A percentile compares a stretch with the other conserved stretches of the same genome.
Evolutionary conservation across 2,888 invertebrate genomes (phyloP).

Genomic region (Leptinotarsa tumamoca): DNA sequence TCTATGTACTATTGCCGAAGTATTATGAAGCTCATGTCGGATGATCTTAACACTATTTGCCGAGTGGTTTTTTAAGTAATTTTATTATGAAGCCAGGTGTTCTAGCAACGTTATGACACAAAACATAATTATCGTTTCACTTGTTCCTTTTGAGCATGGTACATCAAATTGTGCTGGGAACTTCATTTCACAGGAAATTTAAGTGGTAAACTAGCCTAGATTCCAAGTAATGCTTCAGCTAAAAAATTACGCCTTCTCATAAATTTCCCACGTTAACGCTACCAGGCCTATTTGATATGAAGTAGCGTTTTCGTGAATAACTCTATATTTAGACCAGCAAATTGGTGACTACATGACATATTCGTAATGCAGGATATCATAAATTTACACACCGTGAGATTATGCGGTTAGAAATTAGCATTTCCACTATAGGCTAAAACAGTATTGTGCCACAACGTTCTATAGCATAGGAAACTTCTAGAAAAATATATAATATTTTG

Average conservation of each 20-base stretch:
- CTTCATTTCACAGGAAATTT: not conserved
- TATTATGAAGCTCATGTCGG: too few relatives aligned
- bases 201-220: not conserved
- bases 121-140: too few relatives aligned
- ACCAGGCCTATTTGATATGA: slow-evolving; percentile 14
- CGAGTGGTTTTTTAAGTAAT: too few relatives aligned
- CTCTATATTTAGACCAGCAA: slow-evolving; percentile 36
- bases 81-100: too few relatives aligned
- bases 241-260: slow-evolving; percentile 8
- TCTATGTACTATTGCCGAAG: too few relatives aligned
- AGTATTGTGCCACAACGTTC: slow-evolving; percentile 3
- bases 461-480: not conserved
- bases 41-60: too few relatives aligned
- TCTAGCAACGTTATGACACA: too few relatives aligned
- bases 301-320: slow-evolving; percentile 28
- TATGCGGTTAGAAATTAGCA: slow-evolving; percentile 32
- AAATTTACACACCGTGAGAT: slow-evolving; percentile 38
- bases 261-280: slow-evolving; percentile 15
- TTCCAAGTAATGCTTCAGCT: not conserved
- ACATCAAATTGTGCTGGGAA: not conserved
- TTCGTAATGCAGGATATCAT: slow-evolving; percentile 37
- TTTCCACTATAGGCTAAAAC: slow-evolving; percentile 3
- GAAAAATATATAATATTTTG: not conserved
- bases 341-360: slow-evolving; percentile 36
- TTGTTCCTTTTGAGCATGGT: too few relatives aligned